Conservation (phyloP, 2,888 invertebrate genomes). For the Polyploca ridens region DNA sequence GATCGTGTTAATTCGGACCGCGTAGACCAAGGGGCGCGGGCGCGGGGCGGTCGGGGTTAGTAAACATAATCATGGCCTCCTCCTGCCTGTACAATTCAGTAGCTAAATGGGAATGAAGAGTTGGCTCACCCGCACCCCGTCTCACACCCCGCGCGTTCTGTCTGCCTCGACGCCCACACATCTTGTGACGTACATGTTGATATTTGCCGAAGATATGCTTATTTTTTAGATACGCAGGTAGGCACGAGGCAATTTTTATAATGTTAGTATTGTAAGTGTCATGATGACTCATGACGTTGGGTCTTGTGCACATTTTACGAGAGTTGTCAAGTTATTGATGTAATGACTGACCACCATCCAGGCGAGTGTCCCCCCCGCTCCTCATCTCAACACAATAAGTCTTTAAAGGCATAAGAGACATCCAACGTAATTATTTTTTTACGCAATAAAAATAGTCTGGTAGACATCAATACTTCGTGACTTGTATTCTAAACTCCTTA, state of each 20-base stretch:
- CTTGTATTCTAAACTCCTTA: conserved; percentile 80
- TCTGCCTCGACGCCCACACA: conserved; percentile 67
- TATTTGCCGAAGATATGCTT: conserved; percentile 29
- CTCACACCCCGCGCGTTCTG: conserved; percentile 56
- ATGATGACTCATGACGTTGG: neutral
- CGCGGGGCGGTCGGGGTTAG: conserved; percentile 68
- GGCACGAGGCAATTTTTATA: neutral
- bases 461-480: conserved; percentile 75
- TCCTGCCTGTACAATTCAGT: conserved; percentile 74
- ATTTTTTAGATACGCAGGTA: neutral
- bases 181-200: conserved; percentile 50
- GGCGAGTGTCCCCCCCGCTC: conserved; percentile 18
- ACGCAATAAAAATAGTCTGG: conserved; percentile 54
- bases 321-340: neutral
- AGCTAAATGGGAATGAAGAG: conserved; percentile 82
- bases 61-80: conserved; percentile 81
- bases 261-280: neutral
- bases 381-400: conserved; percentile 21
- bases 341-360: conserved; percentile 1
- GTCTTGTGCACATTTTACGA: neutral
- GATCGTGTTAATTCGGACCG: conserved; percentile 80
- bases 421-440: conserved; percentile 21
- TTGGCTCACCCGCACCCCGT: conserved; percentile 60
- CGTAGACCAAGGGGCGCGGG: conserved; percentile 65
- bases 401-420: conserved; percentile 15